phyloP scores from a whole-genome alignment of 1,140 invertebrate genomes.

The Belonocnema kinseyi region DNA sequence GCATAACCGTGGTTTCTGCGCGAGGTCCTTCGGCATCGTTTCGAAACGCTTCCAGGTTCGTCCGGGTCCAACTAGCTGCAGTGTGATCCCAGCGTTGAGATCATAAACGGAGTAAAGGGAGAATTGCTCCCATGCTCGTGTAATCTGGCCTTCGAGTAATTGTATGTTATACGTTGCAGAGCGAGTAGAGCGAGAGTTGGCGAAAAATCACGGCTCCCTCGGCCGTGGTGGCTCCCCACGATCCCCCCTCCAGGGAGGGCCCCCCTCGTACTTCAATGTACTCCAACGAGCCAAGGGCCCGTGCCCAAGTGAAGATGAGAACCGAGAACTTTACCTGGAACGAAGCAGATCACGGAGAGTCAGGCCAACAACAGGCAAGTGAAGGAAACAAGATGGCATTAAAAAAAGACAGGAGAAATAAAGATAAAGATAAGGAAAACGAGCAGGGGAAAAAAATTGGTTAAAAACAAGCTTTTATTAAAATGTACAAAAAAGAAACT shows the following conservation, averaged over 20 bases:
- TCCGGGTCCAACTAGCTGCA: constrained; percentile 43
- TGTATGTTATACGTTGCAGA: constrained; percentile 70
- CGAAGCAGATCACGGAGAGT: neutral
- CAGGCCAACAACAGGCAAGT: constrained; percentile 13
- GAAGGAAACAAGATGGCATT: constrained; percentile 30
- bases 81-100: constrained; percentile 57
- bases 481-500: neutral
- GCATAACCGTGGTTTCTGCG: constrained; percentile 44
- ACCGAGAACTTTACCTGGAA: constrained; percentile 4
- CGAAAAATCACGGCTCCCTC: constrained; percentile 71
- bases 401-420: constrained; percentile 12
- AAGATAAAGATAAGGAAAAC: neutral
- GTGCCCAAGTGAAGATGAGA: constrained; percentile 30
- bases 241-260: constrained; percentile 38
- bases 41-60: constrained; percentile 58
- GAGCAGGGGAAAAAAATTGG: neutral
- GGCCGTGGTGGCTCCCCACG: constrained; percentile 33
- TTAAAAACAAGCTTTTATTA: too few species aligned
- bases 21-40: constrained; percentile 46
- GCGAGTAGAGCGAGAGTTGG: constrained; percentile 47
- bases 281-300: constrained; percentile 24
- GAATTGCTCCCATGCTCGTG: constrained; percentile 67
- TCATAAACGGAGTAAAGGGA: constrained; percentile 59
- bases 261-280: neutral
- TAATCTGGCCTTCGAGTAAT: constrained; percentile 73